These are phyloP conservation scores for Euphydryas editha DNA, from an alignment of 2,888 invertebrate genomes.

Conservation along the genomic window DNA sequence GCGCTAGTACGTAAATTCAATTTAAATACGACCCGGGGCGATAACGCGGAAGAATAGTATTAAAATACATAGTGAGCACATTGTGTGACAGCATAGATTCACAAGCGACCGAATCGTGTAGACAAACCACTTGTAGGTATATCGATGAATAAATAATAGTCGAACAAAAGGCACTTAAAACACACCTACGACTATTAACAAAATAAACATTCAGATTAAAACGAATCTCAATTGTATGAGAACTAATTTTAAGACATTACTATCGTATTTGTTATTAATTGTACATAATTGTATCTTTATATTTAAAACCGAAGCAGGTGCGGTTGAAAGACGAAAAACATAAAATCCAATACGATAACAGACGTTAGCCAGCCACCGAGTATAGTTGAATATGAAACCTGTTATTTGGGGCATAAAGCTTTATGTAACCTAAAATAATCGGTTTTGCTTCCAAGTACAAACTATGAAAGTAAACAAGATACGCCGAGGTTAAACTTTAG, in stretches of 20 bases:
- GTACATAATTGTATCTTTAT: constrained; percentile 47
- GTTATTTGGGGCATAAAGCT: constrained; percentile 66
- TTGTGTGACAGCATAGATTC: constrained; percentile 64
- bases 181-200: constrained; percentile 61
- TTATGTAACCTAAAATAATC: constrained; percentile 67
- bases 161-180: constrained; percentile 63
- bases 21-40: constrained; percentile 52
- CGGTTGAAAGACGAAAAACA: constrained; percentile 74
- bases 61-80: constrained; percentile 18
- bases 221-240: constrained; percentile 52
- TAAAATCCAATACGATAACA: constrained; percentile 77
- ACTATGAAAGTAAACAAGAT: constrained; percentile 41
- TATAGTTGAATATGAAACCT: constrained; percentile 63
- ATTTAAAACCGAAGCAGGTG: constrained; percentile 74
- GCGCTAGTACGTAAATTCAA: constrained; percentile 50
- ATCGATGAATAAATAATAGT: constrained; percentile 53
- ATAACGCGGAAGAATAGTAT: constrained; percentile 62
- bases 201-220: constrained; percentile 57
- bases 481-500: constrained; percentile 50
- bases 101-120: constrained; percentile 62
- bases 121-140: constrained; percentile 69
- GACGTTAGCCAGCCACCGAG: constrained; percentile 72
- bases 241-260: constrained; percentile 48
- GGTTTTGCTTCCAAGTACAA: constrained; percentile 35
- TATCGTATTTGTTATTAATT: constrained; percentile 46